Percentiles rank a stretch among this genome's conserved stretches.
Evolutionary conservation across 2,113 vertebrate genomes (phyloP).

Genomic region (Rana temporaria): DNA sequence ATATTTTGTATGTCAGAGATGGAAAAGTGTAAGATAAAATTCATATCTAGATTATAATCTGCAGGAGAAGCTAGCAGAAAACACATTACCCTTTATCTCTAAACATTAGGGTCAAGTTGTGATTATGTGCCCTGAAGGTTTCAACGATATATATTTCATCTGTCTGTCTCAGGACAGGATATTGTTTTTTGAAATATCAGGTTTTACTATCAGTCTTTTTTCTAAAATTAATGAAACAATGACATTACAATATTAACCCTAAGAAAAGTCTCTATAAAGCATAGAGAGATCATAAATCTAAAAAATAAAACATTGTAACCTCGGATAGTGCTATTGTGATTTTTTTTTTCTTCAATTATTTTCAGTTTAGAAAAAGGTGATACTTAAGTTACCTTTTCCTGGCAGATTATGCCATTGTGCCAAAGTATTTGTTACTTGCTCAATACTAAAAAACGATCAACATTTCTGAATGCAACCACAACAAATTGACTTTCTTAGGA

Average conservation of each 20-base stretch:
- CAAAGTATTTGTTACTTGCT: too few relatives aligned
- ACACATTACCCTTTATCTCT: slow-evolving; percentile 2
- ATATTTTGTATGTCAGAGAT: background rate
- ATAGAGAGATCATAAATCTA: too few relatives aligned
- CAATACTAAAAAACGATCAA: too few relatives aligned
- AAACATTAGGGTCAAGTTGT: slow-evolving; percentile 4
- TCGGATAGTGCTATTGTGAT: too few relatives aligned
- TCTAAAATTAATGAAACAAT: background rate
- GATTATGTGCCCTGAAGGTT: background rate
- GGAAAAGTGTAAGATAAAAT: background rate
- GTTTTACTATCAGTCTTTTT: background rate
- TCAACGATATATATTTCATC: slow-evolving; percentile 9
- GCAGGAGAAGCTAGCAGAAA: background rate
- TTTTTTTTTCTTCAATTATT: too few relatives aligned
- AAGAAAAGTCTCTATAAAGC: background rate
- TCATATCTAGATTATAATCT: slow-evolving; percentile 36
- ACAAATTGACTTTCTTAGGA: too few relatives aligned
- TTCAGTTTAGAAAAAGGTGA: too few relatives aligned
- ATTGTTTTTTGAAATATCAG: slow-evolving; percentile 32
- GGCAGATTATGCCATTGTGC: too few relatives aligned
- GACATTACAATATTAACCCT: background rate
- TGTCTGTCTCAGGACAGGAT: slow-evolving; percentile 25
- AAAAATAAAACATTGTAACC: too few relatives aligned
- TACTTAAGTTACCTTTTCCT: too few relatives aligned
- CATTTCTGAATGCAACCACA: too few relatives aligned